phyloP scores from a whole-genome alignment of 2,113 vertebrate species.

The Aegithalos caudatus region DNA sequence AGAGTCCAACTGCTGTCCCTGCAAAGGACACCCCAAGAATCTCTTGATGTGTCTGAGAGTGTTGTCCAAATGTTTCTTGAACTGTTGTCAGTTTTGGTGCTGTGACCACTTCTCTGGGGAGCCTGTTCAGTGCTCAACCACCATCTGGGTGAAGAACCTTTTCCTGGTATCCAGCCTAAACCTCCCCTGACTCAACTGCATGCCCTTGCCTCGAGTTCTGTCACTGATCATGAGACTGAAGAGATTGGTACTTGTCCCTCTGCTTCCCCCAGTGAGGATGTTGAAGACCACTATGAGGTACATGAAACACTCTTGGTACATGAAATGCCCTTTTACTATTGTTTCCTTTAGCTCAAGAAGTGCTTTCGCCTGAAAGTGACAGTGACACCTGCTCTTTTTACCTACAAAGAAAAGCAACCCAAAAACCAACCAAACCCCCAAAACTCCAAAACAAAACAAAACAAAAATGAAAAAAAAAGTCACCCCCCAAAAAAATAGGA shows the following conservation, averaged over 20 bases:
- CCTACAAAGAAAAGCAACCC: neutral
- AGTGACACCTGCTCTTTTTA: neutral
- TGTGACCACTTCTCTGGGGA: neutral
- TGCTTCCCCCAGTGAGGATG: fast-evolving
- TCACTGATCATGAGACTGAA: fast-evolving
- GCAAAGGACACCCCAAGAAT: neutral
- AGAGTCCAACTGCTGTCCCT: neutral
- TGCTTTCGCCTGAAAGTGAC: neutral
- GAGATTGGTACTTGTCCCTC: neutral
- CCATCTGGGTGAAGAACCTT: neutral
- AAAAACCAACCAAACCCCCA: neutral
- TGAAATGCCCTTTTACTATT: neutral
- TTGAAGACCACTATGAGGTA: neutral
- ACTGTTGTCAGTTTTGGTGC: neutral
- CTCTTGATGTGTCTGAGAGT: neutral
- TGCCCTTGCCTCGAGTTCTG: fast-evolving
- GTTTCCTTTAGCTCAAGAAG: neutral
- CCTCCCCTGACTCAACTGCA: neutral
- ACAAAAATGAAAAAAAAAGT: neutral
- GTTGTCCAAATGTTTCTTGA: neutral
- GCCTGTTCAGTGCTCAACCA: neutral
- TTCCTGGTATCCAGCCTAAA: neutral
- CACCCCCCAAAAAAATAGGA: neutral
- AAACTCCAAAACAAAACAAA: neutral
- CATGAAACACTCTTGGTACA: too few species aligned